Conservation (phyloP, 1,140 invertebrate genomes). For the Nomia melanderi region DNA sequence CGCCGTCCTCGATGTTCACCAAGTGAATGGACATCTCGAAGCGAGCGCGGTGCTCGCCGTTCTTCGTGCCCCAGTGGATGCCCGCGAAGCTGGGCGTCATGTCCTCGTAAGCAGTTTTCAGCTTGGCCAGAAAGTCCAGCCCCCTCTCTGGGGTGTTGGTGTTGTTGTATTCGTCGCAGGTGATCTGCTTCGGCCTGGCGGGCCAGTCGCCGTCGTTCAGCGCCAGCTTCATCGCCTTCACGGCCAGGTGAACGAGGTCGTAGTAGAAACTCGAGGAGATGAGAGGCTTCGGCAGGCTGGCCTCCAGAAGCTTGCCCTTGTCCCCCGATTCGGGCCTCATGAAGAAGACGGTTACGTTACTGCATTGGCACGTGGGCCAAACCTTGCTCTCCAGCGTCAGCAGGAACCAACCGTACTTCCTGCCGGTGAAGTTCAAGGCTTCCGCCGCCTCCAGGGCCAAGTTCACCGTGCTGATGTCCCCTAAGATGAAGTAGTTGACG, state of each 20-base stretch:
- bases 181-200: slow-evolving; percentile 85
- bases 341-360: slow-evolving; percentile 72
- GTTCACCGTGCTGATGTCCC: slow-evolving; percentile 86
- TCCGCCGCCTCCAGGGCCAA: slow-evolving; percentile 83
- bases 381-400: slow-evolving; percentile 82
- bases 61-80: slow-evolving; percentile 72
- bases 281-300: slow-evolving; percentile 62
- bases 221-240: slow-evolving; percentile 88
- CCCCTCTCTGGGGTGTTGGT: slow-evolving; percentile 85
- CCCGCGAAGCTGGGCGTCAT: slow-evolving; percentile 71
- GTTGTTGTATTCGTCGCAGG: slow-evolving; percentile 88
- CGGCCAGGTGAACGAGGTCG: slow-evolving; percentile 87
- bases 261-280: slow-evolving; percentile 91
- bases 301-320: neutral
- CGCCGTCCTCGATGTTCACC: slow-evolving; percentile 68
- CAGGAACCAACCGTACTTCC: slow-evolving; percentile 84
- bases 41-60: slow-evolving; percentile 69
- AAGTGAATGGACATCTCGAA: slow-evolving; percentile 70
- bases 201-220: slow-evolving; percentile 86
- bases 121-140: slow-evolving; percentile 83
- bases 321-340: slow-evolving; percentile 54
- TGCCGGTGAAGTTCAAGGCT: slow-evolving; percentile 72
- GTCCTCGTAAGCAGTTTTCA: slow-evolving; percentile 66
- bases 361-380: slow-evolving; percentile 67
- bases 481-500: slow-evolving; percentile 93